Conservation (phyloP, 2,888 invertebrate species). For the Drosophila multiciliata region DNA sequence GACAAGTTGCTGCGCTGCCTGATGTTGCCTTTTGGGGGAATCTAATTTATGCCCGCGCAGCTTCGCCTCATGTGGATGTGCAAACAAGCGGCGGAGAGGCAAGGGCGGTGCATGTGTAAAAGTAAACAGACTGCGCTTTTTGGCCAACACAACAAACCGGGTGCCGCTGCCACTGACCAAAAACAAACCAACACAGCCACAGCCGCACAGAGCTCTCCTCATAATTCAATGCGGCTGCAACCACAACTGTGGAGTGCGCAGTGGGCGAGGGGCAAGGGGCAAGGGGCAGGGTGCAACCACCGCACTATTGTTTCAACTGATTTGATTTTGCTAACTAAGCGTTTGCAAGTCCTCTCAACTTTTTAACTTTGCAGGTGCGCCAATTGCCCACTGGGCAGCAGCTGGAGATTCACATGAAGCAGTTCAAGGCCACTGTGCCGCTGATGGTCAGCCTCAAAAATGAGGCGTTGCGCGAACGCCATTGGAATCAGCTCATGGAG, state of each 20-base stretch:
- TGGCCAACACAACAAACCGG: slow-evolving; percentile 39
- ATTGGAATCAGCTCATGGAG: slow-evolving; percentile 95
- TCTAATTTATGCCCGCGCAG: slow-evolving; percentile 68
- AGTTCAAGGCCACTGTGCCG: slow-evolving; percentile 94
- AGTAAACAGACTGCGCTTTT: slow-evolving; percentile 75
- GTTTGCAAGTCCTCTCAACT: slow-evolving; percentile 3
- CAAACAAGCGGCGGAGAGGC: slow-evolving; percentile 52
- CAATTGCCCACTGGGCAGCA: slow-evolving; percentile 88
- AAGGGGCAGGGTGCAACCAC: slow-evolving; percentile 35
- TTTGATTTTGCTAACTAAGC: slow-evolving; percentile 72
- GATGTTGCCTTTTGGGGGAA: slow-evolving; percentile 39
- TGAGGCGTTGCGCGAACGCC: slow-evolving; percentile 94
- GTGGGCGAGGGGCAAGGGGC: neutral
- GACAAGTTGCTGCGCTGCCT: slow-evolving; percentile 49
- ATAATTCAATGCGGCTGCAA: slow-evolving; percentile 66
- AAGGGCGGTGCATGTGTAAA: slow-evolving; percentile 21
- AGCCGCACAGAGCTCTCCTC: slow-evolving; percentile 57
- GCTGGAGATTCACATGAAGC: slow-evolving; percentile 93
- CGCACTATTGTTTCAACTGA: slow-evolving; percentile 81
- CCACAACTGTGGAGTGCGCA: slow-evolving; percentile 50
- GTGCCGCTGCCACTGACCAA: slow-evolving; percentile 39
- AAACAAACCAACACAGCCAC: slow-evolving; percentile 54
- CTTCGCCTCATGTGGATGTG: slow-evolving; percentile 51
- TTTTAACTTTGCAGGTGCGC: slow-evolving; percentile 81
- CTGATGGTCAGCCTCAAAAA: slow-evolving; percentile 96